Evolutionary conservation across 2,888 invertebrate genomes (phyloP).

Genomic region (Cephus runcator): DNA sequence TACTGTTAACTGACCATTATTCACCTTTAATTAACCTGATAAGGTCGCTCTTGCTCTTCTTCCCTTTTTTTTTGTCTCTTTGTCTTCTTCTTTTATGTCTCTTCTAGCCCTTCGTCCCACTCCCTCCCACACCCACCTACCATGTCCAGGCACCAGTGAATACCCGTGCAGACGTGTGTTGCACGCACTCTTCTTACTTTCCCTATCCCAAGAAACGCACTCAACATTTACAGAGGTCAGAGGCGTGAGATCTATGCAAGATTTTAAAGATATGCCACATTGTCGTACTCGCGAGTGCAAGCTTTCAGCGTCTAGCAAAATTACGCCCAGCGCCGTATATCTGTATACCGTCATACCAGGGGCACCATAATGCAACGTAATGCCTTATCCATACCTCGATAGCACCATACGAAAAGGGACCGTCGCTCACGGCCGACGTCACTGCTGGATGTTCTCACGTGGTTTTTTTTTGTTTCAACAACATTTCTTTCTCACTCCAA

Average conservation of each 20-base stretch:
- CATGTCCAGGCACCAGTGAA: not conserved
- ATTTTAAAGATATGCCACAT: constrained; percentile 48
- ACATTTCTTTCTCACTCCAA: too few relatives aligned
- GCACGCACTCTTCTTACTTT: constrained; percentile 41
- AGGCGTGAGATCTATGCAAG: constrained; percentile 61
- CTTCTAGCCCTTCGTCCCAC: too few relatives aligned
- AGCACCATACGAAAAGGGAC: too few relatives aligned
- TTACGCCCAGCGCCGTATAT: too few relatives aligned
- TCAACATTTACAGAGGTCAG: constrained; percentile 55
- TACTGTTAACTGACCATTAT: not conserved
- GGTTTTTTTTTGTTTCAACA: too few relatives aligned
- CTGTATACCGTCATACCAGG: too few relatives aligned
- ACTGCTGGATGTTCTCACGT: too few relatives aligned
- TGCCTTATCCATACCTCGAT: too few relatives aligned
- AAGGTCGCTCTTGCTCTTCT: constrained; percentile 24
- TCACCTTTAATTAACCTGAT: constrained; percentile 42
- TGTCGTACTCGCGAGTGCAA: constrained; percentile 37
- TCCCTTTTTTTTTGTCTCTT: too few relatives aligned
- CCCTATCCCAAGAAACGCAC: constrained; percentile 35
- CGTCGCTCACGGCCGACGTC: too few relatives aligned
- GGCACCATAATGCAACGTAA: too few relatives aligned
- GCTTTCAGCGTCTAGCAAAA: not conserved
- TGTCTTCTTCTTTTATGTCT: too few relatives aligned
- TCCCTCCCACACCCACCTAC: not conserved
- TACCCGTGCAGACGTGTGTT: not conserved